A percentile compares a stretch with the other conserved stretches of the same genome.
These are phyloP conservation scores for Stenolophus ochropezus DNA, from an alignment of 2,888 invertebrate genomes.

Conservation along the genomic window DNA sequence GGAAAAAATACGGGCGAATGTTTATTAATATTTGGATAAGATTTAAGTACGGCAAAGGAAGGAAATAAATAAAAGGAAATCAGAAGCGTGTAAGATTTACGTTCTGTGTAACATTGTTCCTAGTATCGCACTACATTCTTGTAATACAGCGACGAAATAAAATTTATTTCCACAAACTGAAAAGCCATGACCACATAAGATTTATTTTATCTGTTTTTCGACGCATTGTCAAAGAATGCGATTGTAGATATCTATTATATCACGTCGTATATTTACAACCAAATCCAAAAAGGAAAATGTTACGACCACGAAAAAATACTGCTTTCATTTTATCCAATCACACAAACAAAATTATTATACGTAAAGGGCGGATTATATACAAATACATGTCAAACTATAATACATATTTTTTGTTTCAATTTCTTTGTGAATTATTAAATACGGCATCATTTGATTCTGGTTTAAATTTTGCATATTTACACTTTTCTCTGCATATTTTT, in stretches of 20 bases:
- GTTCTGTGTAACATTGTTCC: conserved; percentile 17
- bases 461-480: too few species aligned
- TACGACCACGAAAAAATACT: neutral
- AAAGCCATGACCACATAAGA: conserved; percentile 41
- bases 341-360: too few species aligned
- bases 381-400: too few species aligned
- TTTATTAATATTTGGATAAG: conserved; percentile 17
- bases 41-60: neutral
- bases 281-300: neutral
- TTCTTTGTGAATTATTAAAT: too few species aligned
- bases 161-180: conserved; percentile 36
- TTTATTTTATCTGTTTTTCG: conserved; percentile 44
- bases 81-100: conserved; percentile 34
- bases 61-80: conserved; percentile 15
- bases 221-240: conserved; percentile 27
- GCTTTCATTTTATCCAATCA: neutral
- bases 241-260: conserved; percentile 35
- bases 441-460: too few species aligned
- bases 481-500: too few species aligned
- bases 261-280: conserved; percentile 24
- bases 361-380: too few species aligned
- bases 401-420: too few species aligned
- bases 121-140: conserved; percentile 12
- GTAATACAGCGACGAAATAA: conserved; percentile 42
- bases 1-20: neutral